These are phyloP conservation scores for Seriola quinqueradiata DNA, from an alignment of 2,113 vertebrate genomes.

Conservation along the genomic window DNA sequence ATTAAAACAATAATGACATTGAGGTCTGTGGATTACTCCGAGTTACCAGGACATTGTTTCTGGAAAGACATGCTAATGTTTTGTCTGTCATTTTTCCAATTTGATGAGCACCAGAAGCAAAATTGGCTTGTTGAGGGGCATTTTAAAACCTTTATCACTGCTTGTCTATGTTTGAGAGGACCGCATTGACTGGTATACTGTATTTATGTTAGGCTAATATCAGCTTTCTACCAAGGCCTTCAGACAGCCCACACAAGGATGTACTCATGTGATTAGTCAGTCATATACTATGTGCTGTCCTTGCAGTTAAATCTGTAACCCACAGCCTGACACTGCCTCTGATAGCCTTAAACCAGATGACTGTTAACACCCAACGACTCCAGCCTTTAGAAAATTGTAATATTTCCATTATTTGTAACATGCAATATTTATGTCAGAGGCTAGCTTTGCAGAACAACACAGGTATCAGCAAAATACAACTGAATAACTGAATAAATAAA, in stretches of 20 bases:
- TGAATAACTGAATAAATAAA: background rate
- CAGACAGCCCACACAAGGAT: slow-evolving; percentile 15
- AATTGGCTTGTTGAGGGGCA: background rate
- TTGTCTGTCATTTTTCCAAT: slow-evolving; percentile 12
- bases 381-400: background rate
- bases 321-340: background rate
- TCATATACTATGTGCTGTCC: slow-evolving; percentile 3
- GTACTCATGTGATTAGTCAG: background rate
- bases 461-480: background rate
- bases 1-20: slow-evolving; percentile 3
- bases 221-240: background rate
- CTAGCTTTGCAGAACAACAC: background rate
- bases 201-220: background rate
- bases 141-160: background rate
- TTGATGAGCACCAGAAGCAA: background rate
- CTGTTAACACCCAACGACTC: background rate
- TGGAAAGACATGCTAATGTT: slow-evolving; percentile 9
- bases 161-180: background rate
- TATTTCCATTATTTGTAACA: background rate
- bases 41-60: slow-evolving; percentile 1
- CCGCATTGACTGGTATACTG: background rate
- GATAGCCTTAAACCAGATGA: background rate
- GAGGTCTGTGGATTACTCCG: background rate
- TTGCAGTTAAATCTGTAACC: background rate
- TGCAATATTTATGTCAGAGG: background rate